Evolutionary conservation across 2,888 invertebrate species (phyloP).

Genomic region (Plagodis dolabraria): DNA sequence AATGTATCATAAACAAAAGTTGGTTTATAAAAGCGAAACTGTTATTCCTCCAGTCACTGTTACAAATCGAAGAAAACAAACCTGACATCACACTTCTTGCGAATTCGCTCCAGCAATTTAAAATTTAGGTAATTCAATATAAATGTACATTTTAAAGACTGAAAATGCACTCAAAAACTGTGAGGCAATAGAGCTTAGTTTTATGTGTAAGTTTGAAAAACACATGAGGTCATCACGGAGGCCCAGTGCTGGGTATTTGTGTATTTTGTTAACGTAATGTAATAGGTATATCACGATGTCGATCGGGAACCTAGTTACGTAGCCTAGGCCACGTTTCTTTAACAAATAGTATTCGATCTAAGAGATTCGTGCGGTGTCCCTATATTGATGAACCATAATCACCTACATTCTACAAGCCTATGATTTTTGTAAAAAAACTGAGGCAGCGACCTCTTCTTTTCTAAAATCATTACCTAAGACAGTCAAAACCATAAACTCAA

Average conservation of each 20-base stretch:
- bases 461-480: too few species aligned
- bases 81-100: slow-evolving; percentile 7
- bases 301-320: slow-evolving; percentile 25
- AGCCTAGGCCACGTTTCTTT: too few species aligned
- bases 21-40: too few species aligned
- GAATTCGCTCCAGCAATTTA: slow-evolving; percentile 16
- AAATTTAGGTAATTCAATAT: slow-evolving; percentile 24
- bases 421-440: too few species aligned
- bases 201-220: slow-evolving; percentile 32
- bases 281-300: slow-evolving; percentile 38
- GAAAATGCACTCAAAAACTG: slow-evolving; percentile 24
- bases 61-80: slow-evolving; percentile 12
- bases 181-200: slow-evolving; percentile 21
- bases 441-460: too few species aligned
- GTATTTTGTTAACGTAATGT: slow-evolving; percentile 49
- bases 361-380: too few species aligned
- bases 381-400: too few species aligned
- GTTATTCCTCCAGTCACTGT: neutral
- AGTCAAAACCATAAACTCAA: too few species aligned
- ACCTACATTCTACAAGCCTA: too few species aligned
- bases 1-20: too few species aligned
- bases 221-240: slow-evolving; percentile 55
- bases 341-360: too few species aligned
- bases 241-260: slow-evolving; percentile 42
- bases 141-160: slow-evolving; percentile 4